Percentiles rank a stretch among this genome's conserved stretches.
These are phyloP conservation scores for Pangasius krempfi DNA, from an alignment of 2,797 vertebrate species.

Conservation along the genomic window DNA sequence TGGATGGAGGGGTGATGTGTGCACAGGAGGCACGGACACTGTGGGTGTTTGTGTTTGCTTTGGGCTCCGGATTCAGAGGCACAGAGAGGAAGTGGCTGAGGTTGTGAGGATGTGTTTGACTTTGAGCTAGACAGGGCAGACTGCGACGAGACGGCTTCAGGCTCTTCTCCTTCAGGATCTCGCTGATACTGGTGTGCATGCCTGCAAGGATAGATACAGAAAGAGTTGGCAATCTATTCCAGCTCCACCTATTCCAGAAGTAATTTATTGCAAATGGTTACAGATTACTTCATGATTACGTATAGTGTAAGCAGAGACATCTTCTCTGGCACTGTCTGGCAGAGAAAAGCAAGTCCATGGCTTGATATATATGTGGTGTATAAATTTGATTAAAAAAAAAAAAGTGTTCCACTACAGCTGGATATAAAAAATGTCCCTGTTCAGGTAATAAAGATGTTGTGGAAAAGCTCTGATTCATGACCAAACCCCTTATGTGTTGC, in stretches of 20 bases:
- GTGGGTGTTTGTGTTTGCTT: conserved; percentile 63
- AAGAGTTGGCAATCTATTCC: conserved; percentile 13
- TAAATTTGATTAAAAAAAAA: neutral
- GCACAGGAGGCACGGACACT: conserved; percentile 78
- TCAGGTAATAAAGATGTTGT: conserved; percentile 27
- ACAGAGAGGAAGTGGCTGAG: conserved; percentile 90
- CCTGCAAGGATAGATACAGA: conserved; percentile 72
- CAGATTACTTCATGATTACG: neutral
- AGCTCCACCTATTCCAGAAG: neutral
- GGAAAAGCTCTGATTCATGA: conserved; percentile 27
- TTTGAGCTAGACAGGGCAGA: conserved; percentile 90
- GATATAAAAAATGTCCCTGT: neutral
- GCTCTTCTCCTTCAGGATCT: conserved; percentile 90
- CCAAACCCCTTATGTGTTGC: conserved; percentile 32
- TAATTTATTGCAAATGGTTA: neutral
- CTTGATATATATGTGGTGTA: neutral
- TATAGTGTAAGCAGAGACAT: neutral
- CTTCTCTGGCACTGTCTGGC: neutral
- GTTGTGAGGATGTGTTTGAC: conserved; percentile 90
- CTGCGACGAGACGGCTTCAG: conserved; percentile 93
- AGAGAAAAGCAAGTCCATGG: neutral
- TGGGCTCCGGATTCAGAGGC: conserved; percentile 74
- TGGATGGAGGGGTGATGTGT: conserved; percentile 70
- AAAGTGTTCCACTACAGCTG: neutral
- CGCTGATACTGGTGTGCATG: conserved; percentile 96